Percentiles rank a stretch among this genome's conserved stretches.
Conservation (phyloP, 1,140 invertebrate species). For the Anastatus disparis region DNA sequence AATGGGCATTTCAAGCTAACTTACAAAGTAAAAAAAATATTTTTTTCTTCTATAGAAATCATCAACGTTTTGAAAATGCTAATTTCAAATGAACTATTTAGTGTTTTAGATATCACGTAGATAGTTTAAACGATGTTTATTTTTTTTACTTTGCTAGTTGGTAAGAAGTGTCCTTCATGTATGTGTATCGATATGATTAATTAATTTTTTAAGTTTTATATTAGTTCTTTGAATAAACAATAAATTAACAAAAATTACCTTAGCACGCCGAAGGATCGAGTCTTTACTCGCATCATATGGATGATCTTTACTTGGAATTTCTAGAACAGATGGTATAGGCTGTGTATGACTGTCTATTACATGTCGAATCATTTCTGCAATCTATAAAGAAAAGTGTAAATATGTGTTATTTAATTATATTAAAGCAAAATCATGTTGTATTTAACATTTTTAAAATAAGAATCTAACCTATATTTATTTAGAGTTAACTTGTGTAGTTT, state of each 20-base stretch:
- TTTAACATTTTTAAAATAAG: too few relatives aligned
- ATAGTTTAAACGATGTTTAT: background rate
- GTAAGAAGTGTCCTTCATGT: background rate
- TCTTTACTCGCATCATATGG: conserved; percentile 99
- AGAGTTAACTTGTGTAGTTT: too few relatives aligned
- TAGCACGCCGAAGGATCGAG: conserved; percentile 94
- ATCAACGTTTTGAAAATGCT: too few relatives aligned
- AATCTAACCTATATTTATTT: too few relatives aligned
- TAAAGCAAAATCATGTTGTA: too few relatives aligned
- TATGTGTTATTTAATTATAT: background rate
- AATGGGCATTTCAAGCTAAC: too few relatives aligned
- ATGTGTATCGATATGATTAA: background rate
- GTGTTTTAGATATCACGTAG: too few relatives aligned
- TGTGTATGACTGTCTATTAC: conserved; percentile 93
- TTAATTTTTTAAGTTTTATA: background rate
- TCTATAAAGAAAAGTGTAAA: conserved; percentile 61
- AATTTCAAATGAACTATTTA: too few relatives aligned
- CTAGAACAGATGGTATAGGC: conserved; percentile 94
- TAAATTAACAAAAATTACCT: conserved; percentile 67
- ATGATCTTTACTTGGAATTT: conserved; percentile 99
- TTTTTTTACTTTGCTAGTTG: background rate
- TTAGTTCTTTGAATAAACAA: background rate
- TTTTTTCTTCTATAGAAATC: too few relatives aligned
- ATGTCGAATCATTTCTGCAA: conserved; percentile 98
- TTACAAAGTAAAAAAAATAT: too few relatives aligned